phyloP scores from a whole-genome alignment of 2,113 vertebrate genomes.

The Agapornis roseicollis region DNA sequence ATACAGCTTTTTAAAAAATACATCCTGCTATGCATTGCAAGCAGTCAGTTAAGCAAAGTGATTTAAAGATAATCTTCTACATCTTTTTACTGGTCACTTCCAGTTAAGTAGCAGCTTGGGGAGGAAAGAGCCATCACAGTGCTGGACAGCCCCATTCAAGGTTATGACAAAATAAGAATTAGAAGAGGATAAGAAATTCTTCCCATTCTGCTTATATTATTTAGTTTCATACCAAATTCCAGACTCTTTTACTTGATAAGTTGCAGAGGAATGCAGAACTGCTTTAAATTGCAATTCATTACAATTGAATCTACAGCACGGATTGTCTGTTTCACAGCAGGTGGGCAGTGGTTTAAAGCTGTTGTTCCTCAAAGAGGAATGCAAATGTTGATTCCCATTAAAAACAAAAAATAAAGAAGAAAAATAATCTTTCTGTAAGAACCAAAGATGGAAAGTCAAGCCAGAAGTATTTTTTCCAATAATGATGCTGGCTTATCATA shows the following conservation, averaged over 20 bases:
- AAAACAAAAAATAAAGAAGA: neutral
- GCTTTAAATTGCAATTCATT: neutral
- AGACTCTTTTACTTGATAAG: neutral
- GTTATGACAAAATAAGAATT: neutral
- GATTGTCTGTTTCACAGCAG: neutral
- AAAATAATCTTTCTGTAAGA: neutral
- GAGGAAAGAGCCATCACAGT: neutral
- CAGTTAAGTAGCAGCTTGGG: neutral
- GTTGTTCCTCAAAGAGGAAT: neutral
- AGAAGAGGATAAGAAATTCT: neutral
- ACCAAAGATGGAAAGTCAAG: neutral
- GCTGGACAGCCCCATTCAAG: neutral
- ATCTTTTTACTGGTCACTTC: neutral
- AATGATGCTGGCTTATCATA: neutral
- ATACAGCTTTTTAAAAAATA: neutral
- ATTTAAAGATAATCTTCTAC: neutral
- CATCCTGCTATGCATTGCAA: neutral
- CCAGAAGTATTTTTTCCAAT: neutral
- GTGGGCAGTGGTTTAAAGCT: neutral
- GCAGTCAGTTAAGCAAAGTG: neutral
- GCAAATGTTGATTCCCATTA: neutral
- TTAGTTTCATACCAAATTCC: neutral
- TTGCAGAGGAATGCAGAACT: neutral
- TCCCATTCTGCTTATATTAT: neutral
- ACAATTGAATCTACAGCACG: neutral